phyloP scores from a whole-genome alignment of 2,797 vertebrate species.

The Hippoglossus hippoglossus region DNA sequence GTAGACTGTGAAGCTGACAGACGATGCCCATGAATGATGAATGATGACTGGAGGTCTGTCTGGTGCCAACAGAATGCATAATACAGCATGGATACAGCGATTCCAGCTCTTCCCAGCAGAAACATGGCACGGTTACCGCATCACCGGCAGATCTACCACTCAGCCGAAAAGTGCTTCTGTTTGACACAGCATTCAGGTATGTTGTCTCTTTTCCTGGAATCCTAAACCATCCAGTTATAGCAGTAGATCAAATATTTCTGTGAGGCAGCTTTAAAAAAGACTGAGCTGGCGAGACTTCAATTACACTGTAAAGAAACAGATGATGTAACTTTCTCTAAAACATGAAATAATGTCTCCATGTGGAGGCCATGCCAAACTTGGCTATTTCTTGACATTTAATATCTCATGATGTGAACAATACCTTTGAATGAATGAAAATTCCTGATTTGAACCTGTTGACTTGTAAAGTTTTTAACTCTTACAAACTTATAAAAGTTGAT shows the following conservation, averaged over 20 bases:
- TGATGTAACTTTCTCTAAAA: neutral
- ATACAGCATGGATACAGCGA: conserved; percentile 48
- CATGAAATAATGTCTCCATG: conserved; percentile 1
- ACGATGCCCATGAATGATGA: conserved; percentile 76
- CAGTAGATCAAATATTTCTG: neutral
- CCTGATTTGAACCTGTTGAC: neutral
- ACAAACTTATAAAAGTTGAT: too few species aligned
- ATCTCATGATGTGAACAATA: too few species aligned
- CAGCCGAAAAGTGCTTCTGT: conserved; percentile 19
- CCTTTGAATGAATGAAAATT: neutral
- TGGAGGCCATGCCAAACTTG: neutral
- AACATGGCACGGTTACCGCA: conserved; percentile 46
- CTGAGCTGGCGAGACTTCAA: neutral
- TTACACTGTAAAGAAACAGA: neutral
- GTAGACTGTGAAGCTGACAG: conserved; percentile 69
- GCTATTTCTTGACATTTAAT: neutral
- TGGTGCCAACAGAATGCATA: conserved; percentile 70
- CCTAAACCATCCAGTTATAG: conserved; percentile 2
- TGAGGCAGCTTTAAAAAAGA: conserved; percentile 12
- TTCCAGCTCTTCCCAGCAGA: conserved; percentile 35
- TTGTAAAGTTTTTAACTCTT: neutral
- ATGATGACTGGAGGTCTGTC: conserved; percentile 71
- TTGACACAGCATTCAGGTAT: conserved; percentile 24
- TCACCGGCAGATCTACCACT: conserved; percentile 42
- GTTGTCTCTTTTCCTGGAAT: conserved; percentile 22